Base-by-base conservation (phyloP, 2,888 invertebrate genomes). In the Tachina grossa region DNA sequence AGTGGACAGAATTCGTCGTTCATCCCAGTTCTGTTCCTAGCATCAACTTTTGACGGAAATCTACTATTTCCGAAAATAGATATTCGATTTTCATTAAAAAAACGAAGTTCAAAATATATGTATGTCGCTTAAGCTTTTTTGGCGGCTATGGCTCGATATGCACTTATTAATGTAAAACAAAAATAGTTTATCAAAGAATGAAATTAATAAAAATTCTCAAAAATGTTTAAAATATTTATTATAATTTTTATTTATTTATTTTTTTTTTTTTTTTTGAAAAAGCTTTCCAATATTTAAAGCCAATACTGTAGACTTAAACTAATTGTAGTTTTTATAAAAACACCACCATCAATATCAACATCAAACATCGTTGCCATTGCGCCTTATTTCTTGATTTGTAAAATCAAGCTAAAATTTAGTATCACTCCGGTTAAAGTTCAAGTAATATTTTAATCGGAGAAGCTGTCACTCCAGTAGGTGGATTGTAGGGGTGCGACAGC, bases 401-500 rank as follows among this genome's bases (percentile, higher is more conserved):
- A 78, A 69, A 78, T n/a, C 55, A 69, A 63, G 31, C 31, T 31
- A 63, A 53, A 61, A 61, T 1, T 10, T 11, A 65, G 16, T 13
- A 39, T 13, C 45, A 16, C 6, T 8, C 13, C 16, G 13, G 39
- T 43, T 45, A 10, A 45, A 31, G n/a, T 39, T 47, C 41, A 39
- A 31, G 31, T 49, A n/a, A 1, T 0, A 22, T 55, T 31, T 90
- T 92, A 93, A 86, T 93, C 93, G 9, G 93, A 93, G 88, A 93
- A 93, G 59, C 93, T 93, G 83, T 93, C 93, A 86, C 93, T 93
- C 93, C 93, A 93, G 84, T 93, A 93, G 31, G 93, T 93, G 66
- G 93, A 92, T 8, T 93, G 93, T 3, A 92, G 87, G 0, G 93
- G 93, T 6, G 93, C 93, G 22, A 93, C 93, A 45, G 92, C 91